Conservation (phyloP, 2,888 invertebrate species). For the Pseudococcus viburni region DNA sequence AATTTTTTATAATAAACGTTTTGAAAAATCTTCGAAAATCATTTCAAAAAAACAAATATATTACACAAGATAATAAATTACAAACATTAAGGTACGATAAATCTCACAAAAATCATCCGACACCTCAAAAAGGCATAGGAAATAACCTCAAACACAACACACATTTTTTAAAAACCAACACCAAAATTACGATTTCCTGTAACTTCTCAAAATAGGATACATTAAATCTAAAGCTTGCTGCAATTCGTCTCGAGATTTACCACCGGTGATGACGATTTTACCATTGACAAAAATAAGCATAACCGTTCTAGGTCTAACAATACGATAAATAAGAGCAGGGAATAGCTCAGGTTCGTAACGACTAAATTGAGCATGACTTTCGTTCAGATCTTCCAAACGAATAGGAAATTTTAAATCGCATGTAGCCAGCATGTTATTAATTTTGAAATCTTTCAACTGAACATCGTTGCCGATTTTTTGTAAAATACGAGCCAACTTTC, state of each 20-base stretch:
- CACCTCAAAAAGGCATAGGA: not conserved
- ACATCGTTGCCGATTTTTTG: constrained; percentile 86
- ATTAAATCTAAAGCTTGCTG: constrained; percentile 61
- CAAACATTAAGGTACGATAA: not conserved
- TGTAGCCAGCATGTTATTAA: constrained; percentile 84
- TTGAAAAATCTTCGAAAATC: not conserved
- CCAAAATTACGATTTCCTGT: constrained; percentile 45
- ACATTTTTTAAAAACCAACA: not conserved
- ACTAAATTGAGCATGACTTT: constrained; percentile 80
- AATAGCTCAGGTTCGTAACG: constrained; percentile 97
- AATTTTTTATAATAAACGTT: not conserved
- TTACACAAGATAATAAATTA: not conserved
- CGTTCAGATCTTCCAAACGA: constrained; percentile 81
- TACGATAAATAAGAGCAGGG: constrained; percentile 97
- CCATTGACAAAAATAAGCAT: constrained; percentile 98
- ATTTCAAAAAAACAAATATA: not conserved
- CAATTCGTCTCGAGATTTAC: constrained; percentile 60
- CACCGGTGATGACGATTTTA: constrained; percentile 93
- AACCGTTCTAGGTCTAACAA: constrained; percentile 96
- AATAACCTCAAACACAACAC: too few relatives aligned
- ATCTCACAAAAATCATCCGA: not conserved
- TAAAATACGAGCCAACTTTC: constrained; percentile 87
- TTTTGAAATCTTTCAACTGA: constrained; percentile 83
- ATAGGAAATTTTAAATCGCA: constrained; percentile 83
- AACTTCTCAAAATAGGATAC: constrained; percentile 64